Percentiles rank a stretch among this genome's conserved stretches.
Evolutionary conservation across 2,113 vertebrate genomes (phyloP).

Genomic region (Melospiza georgiana): DNA sequence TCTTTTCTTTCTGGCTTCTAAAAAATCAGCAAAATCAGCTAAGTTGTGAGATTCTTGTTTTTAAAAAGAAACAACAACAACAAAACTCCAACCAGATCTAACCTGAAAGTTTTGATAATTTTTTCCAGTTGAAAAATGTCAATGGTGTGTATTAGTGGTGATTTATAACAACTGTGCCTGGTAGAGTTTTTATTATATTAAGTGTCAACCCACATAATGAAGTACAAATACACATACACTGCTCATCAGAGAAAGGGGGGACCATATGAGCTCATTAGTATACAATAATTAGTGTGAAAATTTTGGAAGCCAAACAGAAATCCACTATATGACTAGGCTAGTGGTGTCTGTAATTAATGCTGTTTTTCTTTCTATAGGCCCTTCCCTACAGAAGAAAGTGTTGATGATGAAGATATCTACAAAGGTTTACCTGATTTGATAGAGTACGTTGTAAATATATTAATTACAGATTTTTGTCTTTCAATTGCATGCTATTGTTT

Average conservation of each 20-base stretch:
- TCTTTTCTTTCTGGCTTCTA: background rate
- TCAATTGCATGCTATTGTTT: background rate
- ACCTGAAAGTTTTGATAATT: background rate
- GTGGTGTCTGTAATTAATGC: background rate
- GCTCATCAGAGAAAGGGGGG: background rate
- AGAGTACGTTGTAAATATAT: conserved; percentile 81
- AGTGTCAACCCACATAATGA: background rate
- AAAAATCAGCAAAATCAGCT: background rate
- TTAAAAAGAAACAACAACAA: background rate
- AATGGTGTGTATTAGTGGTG: background rate
- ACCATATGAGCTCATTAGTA: fast-evolving
- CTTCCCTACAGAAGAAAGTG: conserved; percentile 91
- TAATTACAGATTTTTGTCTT: background rate
- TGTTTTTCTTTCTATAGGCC: conserved; percentile 72
- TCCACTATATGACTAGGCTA: background rate
- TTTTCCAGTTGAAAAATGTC: background rate
- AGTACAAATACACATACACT: background rate
- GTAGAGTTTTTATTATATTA: background rate
- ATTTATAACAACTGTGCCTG: background rate
- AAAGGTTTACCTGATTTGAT: conserved; percentile 94
- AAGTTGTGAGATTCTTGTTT: background rate
- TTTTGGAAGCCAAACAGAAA: background rate
- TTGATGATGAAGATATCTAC: conserved; percentile 93
- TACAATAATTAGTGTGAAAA: background rate
- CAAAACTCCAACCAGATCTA: background rate